phyloP scores from a whole-genome alignment of 2,113 vertebrate species.

The Cephalopholis sonnerati region DNA sequence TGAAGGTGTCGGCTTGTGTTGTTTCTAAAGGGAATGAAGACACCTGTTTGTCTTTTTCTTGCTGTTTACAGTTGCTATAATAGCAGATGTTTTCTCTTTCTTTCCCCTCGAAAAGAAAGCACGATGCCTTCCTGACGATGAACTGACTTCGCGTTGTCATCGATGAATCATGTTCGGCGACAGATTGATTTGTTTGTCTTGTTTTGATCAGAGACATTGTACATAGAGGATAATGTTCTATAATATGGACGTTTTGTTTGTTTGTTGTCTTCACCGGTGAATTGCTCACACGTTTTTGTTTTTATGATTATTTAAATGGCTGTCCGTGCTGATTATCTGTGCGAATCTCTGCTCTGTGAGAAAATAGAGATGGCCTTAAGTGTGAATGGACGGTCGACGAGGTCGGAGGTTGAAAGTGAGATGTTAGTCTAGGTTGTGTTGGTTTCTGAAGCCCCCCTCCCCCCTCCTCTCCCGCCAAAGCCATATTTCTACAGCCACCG shows the following conservation, averaged over 20 bases:
- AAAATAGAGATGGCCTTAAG: conserved; percentile 64
- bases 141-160: conserved; percentile 53
- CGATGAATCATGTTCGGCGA: conserved; percentile 43
- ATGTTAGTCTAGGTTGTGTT: conserved; percentile 24
- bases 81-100: conserved; percentile 49
- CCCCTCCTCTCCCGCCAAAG: conserved; percentile 39
- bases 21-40: conserved; percentile 81
- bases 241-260: conserved; percentile 48
- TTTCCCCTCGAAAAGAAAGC: conserved; percentile 54
- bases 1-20: conserved; percentile 40
- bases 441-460: background rate
- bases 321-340: conserved; percentile 35
- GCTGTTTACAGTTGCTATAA: conserved; percentile 69
- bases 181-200: conserved; percentile 34
- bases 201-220: conserved; percentile 63
- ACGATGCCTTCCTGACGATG: conserved; percentile 70
- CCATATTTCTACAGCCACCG: conserved; percentile 67
- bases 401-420: conserved; percentile 16
- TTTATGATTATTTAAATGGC: conserved; percentile 69
- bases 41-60: conserved; percentile 37
- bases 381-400: conserved; percentile 51
- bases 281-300: conserved; percentile 50
- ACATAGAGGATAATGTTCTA: conserved; percentile 64
- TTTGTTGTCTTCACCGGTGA: conserved; percentile 42
- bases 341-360: conserved; percentile 38